Conservation (phyloP, 2,113 vertebrate species). For the Saccopteryx leptura region DNA sequence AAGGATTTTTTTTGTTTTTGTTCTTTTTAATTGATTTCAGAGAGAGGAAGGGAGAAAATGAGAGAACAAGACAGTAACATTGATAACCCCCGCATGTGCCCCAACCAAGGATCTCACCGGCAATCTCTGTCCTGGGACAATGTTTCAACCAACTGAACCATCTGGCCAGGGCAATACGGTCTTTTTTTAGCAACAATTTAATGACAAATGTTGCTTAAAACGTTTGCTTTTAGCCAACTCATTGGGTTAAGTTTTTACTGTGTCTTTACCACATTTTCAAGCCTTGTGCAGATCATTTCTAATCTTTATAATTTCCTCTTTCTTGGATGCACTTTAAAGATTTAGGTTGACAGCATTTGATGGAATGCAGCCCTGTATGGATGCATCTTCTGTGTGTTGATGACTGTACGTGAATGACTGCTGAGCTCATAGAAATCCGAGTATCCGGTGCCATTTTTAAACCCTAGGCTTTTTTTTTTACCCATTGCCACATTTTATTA, state of each 20-base stretch:
- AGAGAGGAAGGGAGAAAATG: too few relatives aligned
- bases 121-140: too few relatives aligned
- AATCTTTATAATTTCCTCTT: not conserved
- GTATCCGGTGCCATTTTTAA: constrained; percentile 12
- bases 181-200: not conserved
- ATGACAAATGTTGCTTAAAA: not conserved
- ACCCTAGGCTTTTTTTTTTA: not conserved
- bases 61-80: too few relatives aligned
- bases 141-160: too few relatives aligned
- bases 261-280: constrained; percentile 6
- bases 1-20: too few relatives aligned
- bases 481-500: not conserved
- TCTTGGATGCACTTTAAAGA: not conserved
- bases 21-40: too few relatives aligned
- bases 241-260: not conserved
- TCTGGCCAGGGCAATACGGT: too few relatives aligned
- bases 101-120: too few relatives aligned
- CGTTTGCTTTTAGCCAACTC: constrained; percentile 8
- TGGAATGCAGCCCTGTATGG: not conserved
- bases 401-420: not conserved
- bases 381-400: not conserved
- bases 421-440: not conserved
- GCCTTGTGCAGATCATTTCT: not conserved
- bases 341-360: not conserved
- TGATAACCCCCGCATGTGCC: too few relatives aligned